Evolutionary conservation across 30 jellyfish, hydroid and myxozoan species (phyloP), one percentile per base, ranked within the genome.

Genomic region (Cassiopea andromeda): DNA sequence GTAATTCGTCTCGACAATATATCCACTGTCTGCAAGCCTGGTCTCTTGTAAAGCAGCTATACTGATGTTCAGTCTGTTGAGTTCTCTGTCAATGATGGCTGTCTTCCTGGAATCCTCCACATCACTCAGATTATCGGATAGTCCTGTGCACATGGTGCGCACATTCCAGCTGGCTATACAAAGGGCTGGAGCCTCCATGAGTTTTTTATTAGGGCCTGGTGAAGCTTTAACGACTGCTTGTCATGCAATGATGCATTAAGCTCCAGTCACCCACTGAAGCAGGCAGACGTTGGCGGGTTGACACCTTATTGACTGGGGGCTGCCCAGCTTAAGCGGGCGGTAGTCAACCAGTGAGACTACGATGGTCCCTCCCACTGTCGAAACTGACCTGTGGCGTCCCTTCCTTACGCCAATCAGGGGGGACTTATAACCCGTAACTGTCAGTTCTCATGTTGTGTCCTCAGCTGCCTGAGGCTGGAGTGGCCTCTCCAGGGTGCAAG

Each of bases 1-100:
- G 90, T 75, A 75, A 58, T 75, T 8, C 73, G 45, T 2, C 89
- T 87, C 91, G 17, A 1, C 60, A 2, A 87, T 1, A 47, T 4
- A 1, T 44, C 94, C 82, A 44, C 71, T 10, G 14, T 58, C 89
- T 2, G 82, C 43, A 2, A 87, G 92, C 10, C 83, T 17, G 8
- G 94, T 87, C 83, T 87, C 94, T 54, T 77, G 89, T 16, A 75
- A 81, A 8, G 92, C 84, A 2, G 75, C 89, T 4, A 87, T 60
- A 85, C 57, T 69, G 46, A 75, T 77, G 43, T 77, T 48, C 45
- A 54, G 92, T 54, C 49, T 75, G 61, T 8, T 44, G 14, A 75
- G 87, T 58, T 70, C 87, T 45, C 16, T n/a, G 78, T 85, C 61
- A 50, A 85, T 71, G 15, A 71, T 5, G 5, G 93, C 77, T 5